Evolutionary conservation across 1,140 invertebrate species (phyloP), one percentile per base, ranked within the genome.

Genomic region (Pachypsylla venusta): DNA sequence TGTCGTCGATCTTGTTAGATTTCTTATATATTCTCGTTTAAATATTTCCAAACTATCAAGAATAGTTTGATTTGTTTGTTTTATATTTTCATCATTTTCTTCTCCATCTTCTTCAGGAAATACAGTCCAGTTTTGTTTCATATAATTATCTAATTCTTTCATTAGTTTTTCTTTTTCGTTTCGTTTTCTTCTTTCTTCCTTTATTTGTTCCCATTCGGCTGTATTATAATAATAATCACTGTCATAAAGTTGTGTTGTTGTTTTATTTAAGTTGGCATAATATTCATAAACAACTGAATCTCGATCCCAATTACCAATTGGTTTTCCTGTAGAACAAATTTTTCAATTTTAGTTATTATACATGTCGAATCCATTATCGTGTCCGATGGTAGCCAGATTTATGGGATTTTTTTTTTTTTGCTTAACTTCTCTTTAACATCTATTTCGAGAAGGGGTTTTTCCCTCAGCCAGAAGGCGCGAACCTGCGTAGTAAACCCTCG

Each of bases 191-290:
- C 42, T n/a, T 22, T 48, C 7, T 22, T 22, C 22, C 42, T 48
- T 48, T 3, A 48, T 4, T n/a, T 48, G n/a, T 19, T 48, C 42
- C 42, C 42, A 48, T 22, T 48, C 42, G 4, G 4, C 4, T 4
- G 42, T 10, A 22, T 48, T 48, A 22, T 48, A 48, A 48, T 48
- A 48, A 19, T 48, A 48, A 22, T 48, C 42, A 19, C 42, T 48
- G n/a, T 48, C 42, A 19, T 48, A 48, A 22, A 48, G 16, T n/a
- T 19, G 7, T 19, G 42, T 48, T 4, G 42, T 5, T 4, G 42
- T 48, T n/a, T 22, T n/a, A 48, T 22, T n/a, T 19, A 19, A 22
- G 7, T 48, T 22, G n/a, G 16, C 16, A 22, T 48, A 48, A 22
- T 48, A 48, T n/a, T 48, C 22, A 22, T 48, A 48, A 7, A 48